Evolutionary conservation across 2,113 vertebrate genomes (phyloP).

Genomic region (Cyprinus carpio): DNA sequence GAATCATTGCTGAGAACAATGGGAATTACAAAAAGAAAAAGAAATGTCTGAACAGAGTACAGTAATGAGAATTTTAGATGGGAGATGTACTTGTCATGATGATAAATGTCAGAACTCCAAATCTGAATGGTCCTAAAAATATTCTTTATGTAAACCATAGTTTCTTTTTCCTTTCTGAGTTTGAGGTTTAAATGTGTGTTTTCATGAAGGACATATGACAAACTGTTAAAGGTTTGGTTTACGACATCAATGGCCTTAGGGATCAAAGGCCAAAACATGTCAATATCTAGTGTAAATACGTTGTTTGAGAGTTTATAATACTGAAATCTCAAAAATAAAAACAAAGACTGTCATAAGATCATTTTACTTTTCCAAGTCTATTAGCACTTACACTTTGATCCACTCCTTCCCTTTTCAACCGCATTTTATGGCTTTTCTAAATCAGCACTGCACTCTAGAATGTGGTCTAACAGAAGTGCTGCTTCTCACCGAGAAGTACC

Average conservation of each 20-base stretch:
- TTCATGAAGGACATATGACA: background rate
- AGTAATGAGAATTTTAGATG: background rate
- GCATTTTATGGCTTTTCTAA: conserved; percentile 7
- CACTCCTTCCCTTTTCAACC: background rate
- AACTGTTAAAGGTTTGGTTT: background rate
- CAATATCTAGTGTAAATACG: conserved; percentile 7
- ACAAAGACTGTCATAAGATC: conserved; percentile 46
- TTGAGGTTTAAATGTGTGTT: background rate
- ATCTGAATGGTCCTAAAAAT: background rate
- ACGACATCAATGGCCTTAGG: background rate
- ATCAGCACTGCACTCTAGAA: background rate
- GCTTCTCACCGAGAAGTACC: conserved; percentile 1
- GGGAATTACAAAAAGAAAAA: background rate
- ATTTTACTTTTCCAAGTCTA: conserved; percentile 27
- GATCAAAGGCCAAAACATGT: background rate
- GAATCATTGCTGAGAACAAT: background rate
- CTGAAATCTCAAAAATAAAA: conserved; percentile 22
- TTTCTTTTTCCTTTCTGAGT: background rate
- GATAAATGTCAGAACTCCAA: background rate
- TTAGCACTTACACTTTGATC: conserved; percentile 2
- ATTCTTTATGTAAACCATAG: background rate
- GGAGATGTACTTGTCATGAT: background rate
- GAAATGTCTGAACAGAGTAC: background rate
- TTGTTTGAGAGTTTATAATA: conserved; percentile 43
- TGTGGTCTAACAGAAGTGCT: conserved; percentile 4